These are phyloP conservation scores for Triplophysa rosa DNA, from an alignment of 2,113 vertebrate genomes.

Conservation along the genomic window DNA sequence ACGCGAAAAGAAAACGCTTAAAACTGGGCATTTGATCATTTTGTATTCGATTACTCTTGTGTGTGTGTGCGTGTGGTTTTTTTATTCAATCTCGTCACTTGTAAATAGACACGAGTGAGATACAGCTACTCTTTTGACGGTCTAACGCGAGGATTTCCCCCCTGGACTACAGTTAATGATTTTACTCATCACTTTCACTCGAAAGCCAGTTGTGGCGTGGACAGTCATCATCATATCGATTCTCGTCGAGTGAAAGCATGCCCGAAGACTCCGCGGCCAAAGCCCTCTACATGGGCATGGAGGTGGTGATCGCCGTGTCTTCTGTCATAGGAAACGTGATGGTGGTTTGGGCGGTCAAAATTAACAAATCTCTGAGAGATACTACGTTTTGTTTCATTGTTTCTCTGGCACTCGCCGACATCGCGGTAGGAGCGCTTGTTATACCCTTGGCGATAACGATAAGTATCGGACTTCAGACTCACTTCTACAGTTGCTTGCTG, in stretches of 20 bases:
- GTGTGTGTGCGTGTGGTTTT: neutral
- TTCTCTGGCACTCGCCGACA: slow-evolving; percentile 92
- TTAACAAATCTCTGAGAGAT: slow-evolving; percentile 90
- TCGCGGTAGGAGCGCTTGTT: slow-evolving; percentile 93
- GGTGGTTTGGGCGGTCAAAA: slow-evolving; percentile 97
- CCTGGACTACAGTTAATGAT: slow-evolving; percentile 23
- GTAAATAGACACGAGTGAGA: neutral
- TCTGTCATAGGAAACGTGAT: slow-evolving; percentile 94
- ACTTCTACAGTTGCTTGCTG: slow-evolving; percentile 95
- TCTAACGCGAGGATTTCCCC: slow-evolving; percentile 6
- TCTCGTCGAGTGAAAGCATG: slow-evolving; percentile 70
- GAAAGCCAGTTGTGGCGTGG: slow-evolving; percentile 9
- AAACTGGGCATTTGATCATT: neutral
- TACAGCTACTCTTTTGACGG: neutral
- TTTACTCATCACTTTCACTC: slow-evolving; percentile 22
- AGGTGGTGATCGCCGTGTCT: slow-evolving; percentile 89
- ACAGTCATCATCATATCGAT: slow-evolving; percentile 34
- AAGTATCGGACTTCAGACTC: slow-evolving; percentile 87
- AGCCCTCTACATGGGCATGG: slow-evolving; percentile 89
- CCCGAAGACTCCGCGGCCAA: slow-evolving; percentile 74
- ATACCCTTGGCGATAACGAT: slow-evolving; percentile 95
- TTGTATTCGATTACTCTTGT: neutral
- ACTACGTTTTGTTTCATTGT: slow-evolving; percentile 97
- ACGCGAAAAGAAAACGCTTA: neutral
- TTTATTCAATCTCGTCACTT: neutral